These are phyloP conservation scores for Illadopsis cleaveri DNA, from an alignment of 2,113 vertebrate species.

Conservation along the genomic window DNA sequence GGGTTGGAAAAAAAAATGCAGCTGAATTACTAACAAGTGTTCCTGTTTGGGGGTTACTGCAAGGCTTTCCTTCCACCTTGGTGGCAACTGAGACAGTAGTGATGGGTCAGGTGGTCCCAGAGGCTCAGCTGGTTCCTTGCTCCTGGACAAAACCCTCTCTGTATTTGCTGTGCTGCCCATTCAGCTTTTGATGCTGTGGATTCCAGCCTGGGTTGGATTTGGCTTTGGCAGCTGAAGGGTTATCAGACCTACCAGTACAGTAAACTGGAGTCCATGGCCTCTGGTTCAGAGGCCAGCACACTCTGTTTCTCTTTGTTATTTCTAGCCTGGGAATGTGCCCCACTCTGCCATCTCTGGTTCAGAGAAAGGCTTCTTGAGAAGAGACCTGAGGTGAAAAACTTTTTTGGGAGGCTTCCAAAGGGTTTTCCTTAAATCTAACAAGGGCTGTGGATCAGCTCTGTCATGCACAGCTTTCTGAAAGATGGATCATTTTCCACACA, in stretches of 20 bases:
- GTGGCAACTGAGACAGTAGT: rapidly evolving
- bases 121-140: neutral
- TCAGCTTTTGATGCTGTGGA: neutral
- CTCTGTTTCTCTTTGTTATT: neutral
- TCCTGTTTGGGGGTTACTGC: neutral
- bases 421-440: neutral
- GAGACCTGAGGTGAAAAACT: neutral
- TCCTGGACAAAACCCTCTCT: neutral
- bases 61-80: neutral
- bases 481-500: neutral
- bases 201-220: neutral
- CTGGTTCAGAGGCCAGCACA: neutral
- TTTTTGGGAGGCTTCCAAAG: neutral
- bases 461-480: neutral
- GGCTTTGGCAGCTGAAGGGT: neutral
- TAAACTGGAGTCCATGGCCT: neutral
- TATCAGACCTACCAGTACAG: neutral
- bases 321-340: neutral
- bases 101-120: neutral
- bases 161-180: neutral
- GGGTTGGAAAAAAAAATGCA: neutral
- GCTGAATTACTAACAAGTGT: neutral
- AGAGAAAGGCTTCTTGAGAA: neutral
- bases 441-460: neutral
- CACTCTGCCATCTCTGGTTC: neutral